Evolutionary conservation across 1,140 invertebrate genomes (phyloP), one percentile per base, ranked within the genome.

Genomic region (Penaeus japonicus): DNA sequence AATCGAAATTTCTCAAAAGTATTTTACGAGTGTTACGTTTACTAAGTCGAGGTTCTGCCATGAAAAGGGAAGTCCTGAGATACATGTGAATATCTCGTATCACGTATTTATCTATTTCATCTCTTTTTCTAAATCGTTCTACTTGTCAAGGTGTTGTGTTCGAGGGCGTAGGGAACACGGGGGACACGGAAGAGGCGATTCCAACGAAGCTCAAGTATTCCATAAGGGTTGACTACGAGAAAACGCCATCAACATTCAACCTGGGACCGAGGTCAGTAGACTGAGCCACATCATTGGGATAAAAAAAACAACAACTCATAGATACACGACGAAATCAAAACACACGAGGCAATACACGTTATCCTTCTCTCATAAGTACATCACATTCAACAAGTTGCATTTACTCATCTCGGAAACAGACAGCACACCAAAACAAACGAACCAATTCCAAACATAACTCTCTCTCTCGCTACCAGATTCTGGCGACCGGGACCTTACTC

Each of bases 401-500:
- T 59, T 17, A n/a, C 57, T n/a, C n/a, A 17, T 59, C 57, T 59
- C n/a, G n/a, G 57, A 17, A n/a, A 59, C 57, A 59, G 57, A 59
- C n/a, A 59, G 15, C 57, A 15, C 57, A 17, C 15, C 15, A 15
- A 17, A 17, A 59, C 15, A 59, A n/a, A 47, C 47, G 4, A 7
- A 47, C 7, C 47, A 1, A 47, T 7, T 47, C 1, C 4, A 47
- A n/a, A 17, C 57, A 17, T 59, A 17, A 17, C 15, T 59, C 57
- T n/a, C n/a, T 15, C 57, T 30, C 18, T 70, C 5, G 10, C 62
- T 65, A 32, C 2, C 57, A 89, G 87, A 20, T 84, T 84, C 39
- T 89, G 87, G 87, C 82, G 39, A 62, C 87, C 87, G 32, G 82
- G 82, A 22, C 75, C 87, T 12, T 80, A 84, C 27, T 10, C 75